Conservation (phyloP, 2,797 vertebrate species). For the Lycodopsis pacificus region DNA sequence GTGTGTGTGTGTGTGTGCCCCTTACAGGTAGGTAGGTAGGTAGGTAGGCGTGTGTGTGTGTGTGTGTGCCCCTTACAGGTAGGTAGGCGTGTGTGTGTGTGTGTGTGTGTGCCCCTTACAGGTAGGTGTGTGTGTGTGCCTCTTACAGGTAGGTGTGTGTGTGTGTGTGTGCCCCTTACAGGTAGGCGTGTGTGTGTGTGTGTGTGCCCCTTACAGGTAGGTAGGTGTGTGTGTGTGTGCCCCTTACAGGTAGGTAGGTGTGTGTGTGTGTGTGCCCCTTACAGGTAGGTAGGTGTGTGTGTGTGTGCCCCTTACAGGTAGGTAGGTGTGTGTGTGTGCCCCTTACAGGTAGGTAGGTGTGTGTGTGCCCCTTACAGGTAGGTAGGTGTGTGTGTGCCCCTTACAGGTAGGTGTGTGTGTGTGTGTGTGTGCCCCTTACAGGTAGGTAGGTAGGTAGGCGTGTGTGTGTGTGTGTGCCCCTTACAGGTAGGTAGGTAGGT, state of each 20-base stretch:
- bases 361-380: too few species aligned
- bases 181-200: too few species aligned
- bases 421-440: too few species aligned
- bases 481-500: not conserved
- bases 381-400: not conserved
- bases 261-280: not conserved
- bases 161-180: too few species aligned
- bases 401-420: too few species aligned
- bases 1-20: slow-evolving; percentile 19
- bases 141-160: too few species aligned
- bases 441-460: not conserved
- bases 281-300: not conserved
- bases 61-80: too few species aligned
- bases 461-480: not conserved
- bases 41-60: not conserved
- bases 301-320: too few species aligned
- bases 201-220: not conserved
- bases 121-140: not conserved
- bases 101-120: slow-evolving; percentile 18
- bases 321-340: not conserved
- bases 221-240: not conserved
- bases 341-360: not conserved
- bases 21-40: too few species aligned
- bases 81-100: too few species aligned
- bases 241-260: too few species aligned